Conservation (phyloP, 2,888 invertebrate species). For the Eustalomyia histrio region DNA sequence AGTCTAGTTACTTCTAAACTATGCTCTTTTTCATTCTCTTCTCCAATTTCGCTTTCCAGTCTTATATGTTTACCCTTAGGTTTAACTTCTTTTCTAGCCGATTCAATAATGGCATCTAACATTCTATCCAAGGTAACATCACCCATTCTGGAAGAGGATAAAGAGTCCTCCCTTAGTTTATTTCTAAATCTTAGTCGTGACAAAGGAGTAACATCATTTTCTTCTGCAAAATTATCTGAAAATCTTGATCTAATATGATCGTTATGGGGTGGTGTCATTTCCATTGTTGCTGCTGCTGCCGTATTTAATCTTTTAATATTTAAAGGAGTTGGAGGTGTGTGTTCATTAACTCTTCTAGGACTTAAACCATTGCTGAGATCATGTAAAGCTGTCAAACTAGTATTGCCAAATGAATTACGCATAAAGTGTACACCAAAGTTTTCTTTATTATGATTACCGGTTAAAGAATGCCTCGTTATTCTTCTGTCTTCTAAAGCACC, state of each 20-base stretch:
- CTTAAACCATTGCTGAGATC: slow-evolving; percentile 78
- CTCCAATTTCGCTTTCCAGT: too few species aligned
- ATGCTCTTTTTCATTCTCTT: background rate
- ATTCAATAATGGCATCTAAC: slow-evolving; percentile 79
- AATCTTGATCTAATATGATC: slow-evolving; percentile 53
- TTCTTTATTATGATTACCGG: slow-evolving; percentile 76
- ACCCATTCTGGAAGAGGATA: slow-evolving; percentile 78
- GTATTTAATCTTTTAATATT: slow-evolving; percentile 55
- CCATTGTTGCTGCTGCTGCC: slow-evolving; percentile 33
- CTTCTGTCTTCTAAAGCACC: slow-evolving; percentile 68
- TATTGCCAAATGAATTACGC: slow-evolving; percentile 75
- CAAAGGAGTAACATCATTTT: slow-evolving; percentile 67
- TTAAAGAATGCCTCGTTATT: slow-evolving; percentile 66
- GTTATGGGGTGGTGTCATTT: slow-evolving; percentile 62
- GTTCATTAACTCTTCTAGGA: slow-evolving; percentile 69
- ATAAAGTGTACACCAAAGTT: slow-evolving; percentile 76
- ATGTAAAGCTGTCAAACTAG: slow-evolving; percentile 74
- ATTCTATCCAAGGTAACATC: slow-evolving; percentile 78
- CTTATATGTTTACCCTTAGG: background rate
- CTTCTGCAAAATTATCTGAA: slow-evolving; percentile 66
- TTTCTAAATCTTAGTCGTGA: slow-evolving; percentile 66
- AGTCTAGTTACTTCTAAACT: background rate
- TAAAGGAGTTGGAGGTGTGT: slow-evolving; percentile 62
- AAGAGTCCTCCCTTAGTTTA: slow-evolving; percentile 66
- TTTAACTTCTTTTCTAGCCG: slow-evolving; percentile 75